Percentiles rank a stretch among this genome's conserved stretches.
phyloP scores from a whole-genome alignment of 2,888 invertebrate genomes.

The Lasioglossum pauxillum region DNA sequence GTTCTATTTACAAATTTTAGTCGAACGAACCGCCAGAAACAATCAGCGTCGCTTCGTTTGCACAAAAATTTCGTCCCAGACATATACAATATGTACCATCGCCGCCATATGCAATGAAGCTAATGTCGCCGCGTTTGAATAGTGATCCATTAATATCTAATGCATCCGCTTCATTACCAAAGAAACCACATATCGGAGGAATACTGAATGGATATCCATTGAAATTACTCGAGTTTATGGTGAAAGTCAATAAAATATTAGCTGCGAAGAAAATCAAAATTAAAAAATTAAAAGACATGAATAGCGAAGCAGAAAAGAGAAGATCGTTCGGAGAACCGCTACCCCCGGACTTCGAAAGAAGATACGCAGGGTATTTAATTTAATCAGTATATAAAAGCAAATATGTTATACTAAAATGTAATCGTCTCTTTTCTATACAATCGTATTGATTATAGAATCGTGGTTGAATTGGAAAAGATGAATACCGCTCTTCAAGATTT shows the following conservation, averaged over 20 bases:
- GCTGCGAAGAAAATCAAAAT: slow-evolving; percentile 93
- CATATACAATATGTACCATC: slow-evolving; percentile 86
- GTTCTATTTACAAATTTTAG: slow-evolving; percentile 72
- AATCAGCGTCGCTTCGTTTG: slow-evolving; percentile 93
- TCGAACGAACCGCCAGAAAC: slow-evolving; percentile 97
- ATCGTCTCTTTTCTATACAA: background rate
- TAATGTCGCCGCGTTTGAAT: slow-evolving; percentile 84
- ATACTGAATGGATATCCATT: slow-evolving; percentile 93
- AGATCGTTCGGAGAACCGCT: slow-evolving; percentile 92
- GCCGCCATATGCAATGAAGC: slow-evolving; percentile 81
- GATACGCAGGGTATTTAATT: slow-evolving; percentile 90
- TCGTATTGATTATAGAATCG: slow-evolving; percentile 78
- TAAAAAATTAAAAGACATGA: slow-evolving; percentile 92
- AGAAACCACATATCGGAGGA: slow-evolving; percentile 85
- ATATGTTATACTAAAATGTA: background rate
- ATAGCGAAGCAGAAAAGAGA: slow-evolving; percentile 95
- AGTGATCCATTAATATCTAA: slow-evolving; percentile 90
- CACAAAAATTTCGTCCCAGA: slow-evolving; percentile 91
- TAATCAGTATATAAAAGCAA: slow-evolving; percentile 37
- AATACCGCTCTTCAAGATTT: slow-evolving; percentile 95
- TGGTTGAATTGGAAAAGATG: slow-evolving; percentile 95
- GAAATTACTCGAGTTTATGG: slow-evolving; percentile 93
- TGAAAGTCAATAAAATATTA: slow-evolving; percentile 94
- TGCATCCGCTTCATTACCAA: slow-evolving; percentile 78
- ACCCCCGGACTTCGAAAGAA: slow-evolving; percentile 94